Evolutionary conservation across 2,888 invertebrate genomes (phyloP), one percentile per base, ranked within the genome.

Genomic region (Machimus atricapillus): DNA sequence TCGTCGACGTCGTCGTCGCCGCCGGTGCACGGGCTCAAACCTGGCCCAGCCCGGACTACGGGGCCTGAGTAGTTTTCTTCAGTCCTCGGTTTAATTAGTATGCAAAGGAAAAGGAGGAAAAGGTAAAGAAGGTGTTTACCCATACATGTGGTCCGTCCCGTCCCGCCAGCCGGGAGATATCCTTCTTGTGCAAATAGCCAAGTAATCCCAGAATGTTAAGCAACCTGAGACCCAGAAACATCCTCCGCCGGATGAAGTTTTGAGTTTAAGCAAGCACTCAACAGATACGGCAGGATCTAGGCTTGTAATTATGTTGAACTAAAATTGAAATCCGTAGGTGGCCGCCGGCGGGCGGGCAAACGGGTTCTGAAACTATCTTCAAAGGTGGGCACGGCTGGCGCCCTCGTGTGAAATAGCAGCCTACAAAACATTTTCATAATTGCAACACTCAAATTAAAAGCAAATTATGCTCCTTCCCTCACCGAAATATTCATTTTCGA

Each of bases 221-320:
- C 79, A 52, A 79, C 52, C 40, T 52, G 52, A 79, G 79, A 79
- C 46, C 52, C 52, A 27, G 79, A 79, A 52, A 66, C 66, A 79
- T 79, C 52, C 40, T 46, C 79, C 79, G 66, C 52, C 23, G 52
- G 52, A 79, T 79, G 79, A 52, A 79, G 52, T 79, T 79, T 79
- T 79, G 46, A 79, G 31, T 52, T 79, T 79, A 52, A 52, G 79
- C 43, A 46, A 78, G 37, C 79, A 79, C 79, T 79, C 79, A 79
- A 52, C 79, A 79, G 46, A 27, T 79, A n/a, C 12, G 12, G 31
- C 27, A 31, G 52, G 27, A 46, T 46, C 31, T 27, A 12, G 52
- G 52, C 52, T 79, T 40, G 79, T 79, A 79, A 79, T 79, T 79
- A 79, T 79, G 79, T 79, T 46, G 79, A 46, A 79, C 79, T 79